Evolutionary conservation across 2,888 invertebrate genomes (phyloP).

Genomic region (Lydus trimaculatus): DNA sequence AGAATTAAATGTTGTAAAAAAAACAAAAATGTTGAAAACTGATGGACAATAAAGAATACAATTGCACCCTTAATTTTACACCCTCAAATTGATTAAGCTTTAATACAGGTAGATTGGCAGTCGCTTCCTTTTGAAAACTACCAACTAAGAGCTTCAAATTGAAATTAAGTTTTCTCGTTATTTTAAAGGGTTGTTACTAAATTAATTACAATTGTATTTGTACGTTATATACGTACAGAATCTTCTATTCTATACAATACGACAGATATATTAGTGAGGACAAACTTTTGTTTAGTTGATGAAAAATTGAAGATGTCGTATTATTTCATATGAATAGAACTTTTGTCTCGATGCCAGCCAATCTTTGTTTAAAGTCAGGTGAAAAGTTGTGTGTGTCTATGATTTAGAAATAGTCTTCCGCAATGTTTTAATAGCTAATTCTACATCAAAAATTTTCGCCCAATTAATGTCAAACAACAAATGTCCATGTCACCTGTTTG

Average conservation of each 20-base stretch:
- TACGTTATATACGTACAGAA: not conserved
- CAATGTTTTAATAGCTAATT: not conserved
- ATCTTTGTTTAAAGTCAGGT: conserved; percentile 3
- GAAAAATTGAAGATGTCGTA: not conserved
- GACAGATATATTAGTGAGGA: not conserved
- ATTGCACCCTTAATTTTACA: no score
- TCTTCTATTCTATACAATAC: not conserved
- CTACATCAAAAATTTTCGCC: conserved; percentile 6
- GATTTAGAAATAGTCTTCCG: conserved; percentile 15
- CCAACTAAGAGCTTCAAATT: not conserved
- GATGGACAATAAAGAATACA: not conserved
- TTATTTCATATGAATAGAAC: not conserved
- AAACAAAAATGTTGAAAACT: not conserved
- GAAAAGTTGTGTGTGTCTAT: conserved; percentile 10
- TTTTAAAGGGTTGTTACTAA: not conserved
- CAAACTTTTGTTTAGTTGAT: not conserved
- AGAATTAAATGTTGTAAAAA: no score
- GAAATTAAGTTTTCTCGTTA: not conserved
- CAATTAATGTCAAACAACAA: conserved; percentile 11
- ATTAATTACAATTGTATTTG: conserved; percentile 2
- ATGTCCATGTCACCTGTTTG: not conserved
- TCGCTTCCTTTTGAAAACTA: not conserved
- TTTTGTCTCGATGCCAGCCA: conserved; percentile 25
- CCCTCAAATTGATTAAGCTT: not conserved
- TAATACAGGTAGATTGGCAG: not conserved